These are phyloP conservation scores for Cyanoramphus novaezelandiae DNA, from an alignment of 2,113 vertebrate species.

Conservation along the genomic window DNA sequence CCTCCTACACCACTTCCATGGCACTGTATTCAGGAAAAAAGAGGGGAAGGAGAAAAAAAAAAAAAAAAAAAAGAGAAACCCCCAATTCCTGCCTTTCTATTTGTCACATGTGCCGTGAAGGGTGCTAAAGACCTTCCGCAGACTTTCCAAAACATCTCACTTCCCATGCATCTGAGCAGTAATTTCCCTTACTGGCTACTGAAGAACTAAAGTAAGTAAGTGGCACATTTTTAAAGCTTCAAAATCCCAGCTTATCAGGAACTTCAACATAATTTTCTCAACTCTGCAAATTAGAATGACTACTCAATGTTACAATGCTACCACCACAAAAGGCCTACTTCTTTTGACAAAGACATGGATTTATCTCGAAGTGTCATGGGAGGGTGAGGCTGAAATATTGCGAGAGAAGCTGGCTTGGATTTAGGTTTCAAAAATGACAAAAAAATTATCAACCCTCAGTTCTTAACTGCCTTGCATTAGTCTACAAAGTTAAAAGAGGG, in stretches of 20 bases:
- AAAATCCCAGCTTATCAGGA: background rate
- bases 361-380: background rate
- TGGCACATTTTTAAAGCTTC: background rate
- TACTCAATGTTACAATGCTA: constrained; percentile 11
- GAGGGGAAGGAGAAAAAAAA: background rate
- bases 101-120: background rate
- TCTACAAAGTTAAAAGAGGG: constrained; percentile 44
- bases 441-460: constrained; percentile 12
- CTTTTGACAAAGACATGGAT: constrained; percentile 22
- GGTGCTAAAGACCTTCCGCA: background rate
- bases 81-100: background rate
- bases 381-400: constrained; percentile 14
- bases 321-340: background rate
- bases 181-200: background rate
- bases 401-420: constrained; percentile 11
- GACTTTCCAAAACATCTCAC: background rate
- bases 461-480: constrained; percentile 22
- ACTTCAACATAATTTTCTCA: constrained; percentile 7
- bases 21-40: background rate
- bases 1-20: background rate
- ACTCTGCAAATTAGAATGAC: constrained; percentile 14
- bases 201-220: background rate
- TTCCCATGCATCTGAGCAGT: background rate
- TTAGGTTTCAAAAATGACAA: constrained; percentile 24
- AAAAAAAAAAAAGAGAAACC: background rate